These are phyloP conservation scores for Morbakka virulenta DNA, from an alignment of 30 jellyfish, hydroid and myxozoan genomes.

Conservation along the genomic window DNA sequence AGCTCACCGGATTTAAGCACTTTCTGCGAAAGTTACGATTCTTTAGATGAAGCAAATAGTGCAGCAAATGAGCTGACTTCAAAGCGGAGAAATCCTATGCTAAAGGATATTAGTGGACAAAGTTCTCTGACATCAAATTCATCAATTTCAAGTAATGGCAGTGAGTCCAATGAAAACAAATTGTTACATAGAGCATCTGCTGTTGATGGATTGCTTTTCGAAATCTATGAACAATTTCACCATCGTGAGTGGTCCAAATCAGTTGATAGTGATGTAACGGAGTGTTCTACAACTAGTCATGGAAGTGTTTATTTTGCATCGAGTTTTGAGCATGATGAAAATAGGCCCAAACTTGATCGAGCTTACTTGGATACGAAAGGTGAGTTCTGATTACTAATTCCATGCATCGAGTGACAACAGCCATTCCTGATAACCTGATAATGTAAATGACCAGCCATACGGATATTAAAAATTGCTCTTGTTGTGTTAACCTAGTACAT, in stretches of 20 bases:
- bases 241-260: slow-evolving; percentile 50
- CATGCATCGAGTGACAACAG: not conserved
- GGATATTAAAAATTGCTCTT: too few relatives aligned
- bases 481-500: too few relatives aligned
- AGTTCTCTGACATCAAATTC: slow-evolving; percentile 32
- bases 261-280: slow-evolving; percentile 71
- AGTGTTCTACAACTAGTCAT: slow-evolving; percentile 83
- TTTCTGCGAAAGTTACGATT: slow-evolving; percentile 13
- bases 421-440: not conserved
- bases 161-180: slow-evolving; percentile 30
- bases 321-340: slow-evolving; percentile 79
- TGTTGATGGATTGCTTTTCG: slow-evolving; percentile 89
- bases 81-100: not conserved
- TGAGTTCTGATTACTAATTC: not conserved
- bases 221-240: slow-evolving; percentile 73
- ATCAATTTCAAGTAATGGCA: slow-evolving; percentile 49
- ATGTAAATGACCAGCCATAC: too few relatives aligned
- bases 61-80: not conserved
- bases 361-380: slow-evolving; percentile 80
- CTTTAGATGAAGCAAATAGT: not conserved
- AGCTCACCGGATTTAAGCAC: slow-evolving; percentile 7
- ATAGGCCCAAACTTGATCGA: slow-evolving; percentile 59
- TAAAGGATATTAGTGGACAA: not conserved
- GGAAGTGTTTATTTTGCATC: slow-evolving; percentile 81
- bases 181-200: slow-evolving; percentile 65